phyloP scores from a whole-genome alignment of 2,113 vertebrate species.

The Ellobius talpinus region DNA sequence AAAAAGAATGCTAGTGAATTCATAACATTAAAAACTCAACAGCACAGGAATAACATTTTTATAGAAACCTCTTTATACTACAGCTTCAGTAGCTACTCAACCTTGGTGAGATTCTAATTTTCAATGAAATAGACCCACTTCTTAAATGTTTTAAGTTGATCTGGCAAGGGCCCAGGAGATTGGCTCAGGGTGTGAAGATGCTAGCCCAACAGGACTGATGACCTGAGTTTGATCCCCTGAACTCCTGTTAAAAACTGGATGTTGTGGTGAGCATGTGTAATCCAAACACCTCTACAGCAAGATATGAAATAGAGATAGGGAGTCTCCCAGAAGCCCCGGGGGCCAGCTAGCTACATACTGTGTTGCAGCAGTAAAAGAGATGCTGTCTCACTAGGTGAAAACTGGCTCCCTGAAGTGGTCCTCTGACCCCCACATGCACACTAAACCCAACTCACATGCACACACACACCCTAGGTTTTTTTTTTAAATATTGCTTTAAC shows the following conservation, averaged over 20 bases:
- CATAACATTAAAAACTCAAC: background rate
- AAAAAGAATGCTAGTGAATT: slow-evolving; percentile 11
- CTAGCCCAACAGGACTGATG: background rate
- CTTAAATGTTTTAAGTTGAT: slow-evolving; percentile 42
- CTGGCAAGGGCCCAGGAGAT: background rate
- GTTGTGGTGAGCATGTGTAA: background rate
- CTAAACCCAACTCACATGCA: background rate
- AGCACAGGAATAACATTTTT: slow-evolving; percentile 18
- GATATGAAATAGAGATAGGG: background rate
- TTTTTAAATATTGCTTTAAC: background rate
- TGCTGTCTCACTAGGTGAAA: background rate
- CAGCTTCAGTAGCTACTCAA: background rate
- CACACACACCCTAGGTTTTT: background rate
- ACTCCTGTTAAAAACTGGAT: background rate
- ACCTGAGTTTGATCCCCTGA: background rate
- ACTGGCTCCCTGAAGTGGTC: background rate
- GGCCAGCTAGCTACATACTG: background rate
- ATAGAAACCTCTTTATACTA: background rate
- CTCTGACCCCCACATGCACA: background rate
- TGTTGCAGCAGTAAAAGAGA: background rate
- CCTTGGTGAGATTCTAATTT: slow-evolving; percentile 23
- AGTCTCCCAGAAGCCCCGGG: background rate
- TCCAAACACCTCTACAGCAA: background rate
- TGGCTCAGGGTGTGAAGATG: background rate
- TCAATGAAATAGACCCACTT: background rate